These are phyloP conservation scores for Neocrepidodera transversa DNA, from an alignment of 2,888 invertebrate species.

Conservation along the genomic window DNA sequence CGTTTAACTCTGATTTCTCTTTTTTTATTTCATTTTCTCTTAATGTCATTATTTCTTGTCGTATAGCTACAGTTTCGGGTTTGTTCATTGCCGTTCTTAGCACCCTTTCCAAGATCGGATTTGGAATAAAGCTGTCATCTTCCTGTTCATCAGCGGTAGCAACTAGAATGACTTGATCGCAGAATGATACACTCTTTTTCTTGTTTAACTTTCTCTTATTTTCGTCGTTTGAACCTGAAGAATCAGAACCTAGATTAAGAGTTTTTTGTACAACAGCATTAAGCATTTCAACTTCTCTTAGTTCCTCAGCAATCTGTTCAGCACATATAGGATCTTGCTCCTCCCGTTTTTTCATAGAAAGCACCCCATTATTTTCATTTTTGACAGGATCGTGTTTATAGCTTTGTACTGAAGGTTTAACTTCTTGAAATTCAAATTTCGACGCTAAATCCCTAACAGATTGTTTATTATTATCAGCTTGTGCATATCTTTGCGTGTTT, in stretches of 20 bases:
- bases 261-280: slow-evolving; percentile 64
- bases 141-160: slow-evolving; percentile 93
- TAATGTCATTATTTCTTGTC: slow-evolving; percentile 63
- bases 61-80: slow-evolving; percentile 66
- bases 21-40: slow-evolving; percentile 57
- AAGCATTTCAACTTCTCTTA: slow-evolving; percentile 66
- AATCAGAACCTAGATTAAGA: slow-evolving; percentile 53
- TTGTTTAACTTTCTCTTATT: slow-evolving; percentile 68
- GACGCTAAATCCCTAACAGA: slow-evolving; percentile 83
- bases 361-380: slow-evolving; percentile 37
- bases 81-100: slow-evolving; percentile 82
- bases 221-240: slow-evolving; percentile 55
- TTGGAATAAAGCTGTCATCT: slow-evolving; percentile 88
- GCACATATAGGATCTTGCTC: slow-evolving; percentile 55
- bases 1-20: slow-evolving; percentile 12
- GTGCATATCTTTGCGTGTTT: slow-evolving; percentile 45
- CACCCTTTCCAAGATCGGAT: slow-evolving; percentile 87
- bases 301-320: slow-evolving; percentile 65
- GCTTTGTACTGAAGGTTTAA: slow-evolving; percentile 23
- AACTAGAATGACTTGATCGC: slow-evolving; percentile 91
- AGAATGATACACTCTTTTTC: slow-evolving; percentile 94
- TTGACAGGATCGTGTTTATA: slow-evolving; percentile 32
- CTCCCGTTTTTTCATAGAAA: slow-evolving; percentile 51
- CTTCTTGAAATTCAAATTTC: slow-evolving; percentile 71
- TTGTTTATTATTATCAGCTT: slow-evolving; percentile 54